Evolutionary conservation across 2,888 invertebrate genomes (phyloP).

Genomic region (Drosophila pseudotakahashii): DNA sequence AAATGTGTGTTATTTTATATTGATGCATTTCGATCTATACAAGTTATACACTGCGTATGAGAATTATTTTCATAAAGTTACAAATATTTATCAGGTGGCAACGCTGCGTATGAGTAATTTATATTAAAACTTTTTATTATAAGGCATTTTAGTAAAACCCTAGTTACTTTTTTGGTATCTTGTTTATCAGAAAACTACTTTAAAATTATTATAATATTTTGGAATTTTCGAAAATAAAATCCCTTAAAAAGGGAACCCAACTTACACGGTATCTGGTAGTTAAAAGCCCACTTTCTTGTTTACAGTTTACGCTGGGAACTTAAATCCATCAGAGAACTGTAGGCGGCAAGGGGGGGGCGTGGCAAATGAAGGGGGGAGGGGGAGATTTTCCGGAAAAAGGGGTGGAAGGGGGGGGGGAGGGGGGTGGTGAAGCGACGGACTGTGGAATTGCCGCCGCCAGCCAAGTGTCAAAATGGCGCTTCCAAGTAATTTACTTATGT

Average conservation of each 20-base stretch:
- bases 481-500: constrained; percentile 70
- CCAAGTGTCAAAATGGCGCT: constrained; percentile 72
- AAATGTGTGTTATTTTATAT: background rate
- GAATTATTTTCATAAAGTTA: no score
- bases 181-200: no score
- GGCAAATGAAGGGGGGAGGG: background rate
- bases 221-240: background rate
- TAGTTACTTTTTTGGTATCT: no score
- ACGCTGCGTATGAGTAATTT: background rate
- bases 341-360: background rate
- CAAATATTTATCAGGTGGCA: background rate
- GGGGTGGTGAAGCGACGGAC: background rate
- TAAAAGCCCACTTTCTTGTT: constrained; percentile 16
- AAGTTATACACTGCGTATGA: no score
- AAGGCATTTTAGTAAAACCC: no score
- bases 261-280: constrained; percentile 6
- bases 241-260: background rate
- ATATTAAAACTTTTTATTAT: no score
- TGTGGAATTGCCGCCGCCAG: constrained; percentile 51
- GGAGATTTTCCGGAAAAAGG: background rate
- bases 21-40: no score
- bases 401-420: background rate
- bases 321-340: constrained; percentile 38
- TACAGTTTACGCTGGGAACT: constrained; percentile 32
- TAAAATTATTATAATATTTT: no score